Base-by-base conservation (phyloP, 2,888 invertebrate genomes). In the Leptinotarsa juncta region DNA sequence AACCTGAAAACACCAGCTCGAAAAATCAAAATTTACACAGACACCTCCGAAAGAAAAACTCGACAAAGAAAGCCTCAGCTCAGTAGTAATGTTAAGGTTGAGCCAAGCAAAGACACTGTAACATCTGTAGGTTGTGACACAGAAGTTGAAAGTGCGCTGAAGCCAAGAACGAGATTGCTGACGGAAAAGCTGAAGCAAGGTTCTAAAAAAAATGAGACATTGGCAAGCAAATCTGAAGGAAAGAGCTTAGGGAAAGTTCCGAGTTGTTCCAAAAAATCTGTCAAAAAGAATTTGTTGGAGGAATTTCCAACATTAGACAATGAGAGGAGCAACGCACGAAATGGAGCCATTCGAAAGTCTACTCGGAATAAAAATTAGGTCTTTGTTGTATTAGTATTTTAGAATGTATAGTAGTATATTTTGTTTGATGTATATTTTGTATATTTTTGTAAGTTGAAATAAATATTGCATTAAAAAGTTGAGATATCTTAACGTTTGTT, bases 181-280 rank as follows among this genome's bases (percentile, higher is more conserved):
- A 70, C 79, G 15, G 78, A 78, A 57, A 80, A 77, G 71, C 23
- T 79, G 15, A 78, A 71, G 70, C 65, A 70, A 32, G 74, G 76
- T 14, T 69, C 71, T 10, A 79, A 75, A 62, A 79, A 76, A 42
- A 48, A 55, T 2, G 77, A 71, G 3, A 32, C 51, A 3, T 51
- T 71, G 5, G 32, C 16, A 18, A 71, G 60, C 48, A 57, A 67
- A 23, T 50, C 53, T n/a, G 72, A 65, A n/a, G 65, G 55, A 50
- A 55, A 51, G 14, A n/a, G 3, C 14, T 12, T 32, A 32, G 42
- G 18, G 3, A 32, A 42, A 32, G 55, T 62, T 23, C 48, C 20
- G 4, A 51, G 20, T 32, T 51, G 62, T 42, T 32, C 20, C 23
- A 76, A 18, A 32, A 32, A n/a, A 32, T 18, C 66, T 0, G 51